These are phyloP conservation scores for Rhorus exstirpatorius DNA, from an alignment of 2,888 invertebrate species.

Conservation along the genomic window DNA sequence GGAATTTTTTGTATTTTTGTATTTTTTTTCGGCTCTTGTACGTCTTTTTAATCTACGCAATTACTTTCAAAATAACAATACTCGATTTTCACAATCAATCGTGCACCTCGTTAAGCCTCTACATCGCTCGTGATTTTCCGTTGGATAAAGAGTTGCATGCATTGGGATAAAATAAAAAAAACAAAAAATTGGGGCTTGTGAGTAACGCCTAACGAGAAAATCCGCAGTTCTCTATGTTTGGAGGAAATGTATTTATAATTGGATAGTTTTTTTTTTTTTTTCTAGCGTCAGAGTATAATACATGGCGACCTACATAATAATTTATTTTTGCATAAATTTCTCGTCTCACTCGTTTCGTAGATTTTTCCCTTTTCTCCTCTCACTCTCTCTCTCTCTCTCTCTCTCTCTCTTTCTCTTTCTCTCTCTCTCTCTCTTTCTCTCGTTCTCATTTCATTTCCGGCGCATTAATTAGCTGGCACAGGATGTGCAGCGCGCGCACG, in stretches of 20 bases:
- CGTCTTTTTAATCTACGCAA: too few species aligned
- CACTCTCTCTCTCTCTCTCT: conserved; percentile 35
- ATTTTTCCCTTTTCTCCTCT: conserved; percentile 25
- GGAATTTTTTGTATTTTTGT: too few species aligned
- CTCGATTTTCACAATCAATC: too few species aligned
- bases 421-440: conserved; percentile 23
- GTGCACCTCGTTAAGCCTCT: too few species aligned
- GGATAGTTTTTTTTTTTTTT: neutral
- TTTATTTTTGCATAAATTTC: conserved; percentile 34
- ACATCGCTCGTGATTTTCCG: neutral
- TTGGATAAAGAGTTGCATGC: neutral
- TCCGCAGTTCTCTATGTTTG: neutral
- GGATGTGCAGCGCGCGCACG: conserved; percentile 61
- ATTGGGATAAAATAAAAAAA: too few species aligned
- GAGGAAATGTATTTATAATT: conserved; percentile 36
- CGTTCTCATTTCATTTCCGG: conserved; percentile 51
- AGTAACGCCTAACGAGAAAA: neutral
- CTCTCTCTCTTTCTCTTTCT: conserved; percentile 48
- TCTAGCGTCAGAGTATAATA: neutral
- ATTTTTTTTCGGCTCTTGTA: too few species aligned
- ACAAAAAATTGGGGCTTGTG: too few species aligned
- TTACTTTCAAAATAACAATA: too few species aligned
- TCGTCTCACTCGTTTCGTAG: neutral
- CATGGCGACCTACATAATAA: conserved; percentile 26
- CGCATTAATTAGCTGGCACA: conserved; percentile 60